A percentile compares a stretch with the other conserved stretches of the same genome.
Evolutionary conservation across 2,113 vertebrate species (phyloP).

Genomic region (Rhinogobius similis): DNA sequence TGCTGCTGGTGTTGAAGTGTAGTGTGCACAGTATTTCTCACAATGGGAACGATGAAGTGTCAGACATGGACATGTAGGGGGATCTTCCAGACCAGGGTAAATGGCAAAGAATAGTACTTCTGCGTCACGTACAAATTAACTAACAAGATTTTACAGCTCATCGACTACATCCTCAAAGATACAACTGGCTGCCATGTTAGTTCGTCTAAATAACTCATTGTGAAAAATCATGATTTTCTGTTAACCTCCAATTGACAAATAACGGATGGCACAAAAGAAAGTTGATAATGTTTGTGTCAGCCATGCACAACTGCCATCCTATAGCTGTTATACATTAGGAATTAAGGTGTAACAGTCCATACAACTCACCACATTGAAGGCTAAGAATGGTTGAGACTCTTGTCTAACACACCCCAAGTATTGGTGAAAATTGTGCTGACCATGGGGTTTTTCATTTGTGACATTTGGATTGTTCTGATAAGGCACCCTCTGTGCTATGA

Average conservation of each 20-base stretch:
- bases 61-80: neutral
- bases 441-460: no score
- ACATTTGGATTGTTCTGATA: no score
- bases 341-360: no score
- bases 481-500: no score
- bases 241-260: neutral
- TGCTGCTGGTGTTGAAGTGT: neutral
- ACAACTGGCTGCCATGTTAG: neutral
- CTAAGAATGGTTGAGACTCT: neutral
- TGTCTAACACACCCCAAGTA: neutral
- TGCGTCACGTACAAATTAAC: neutral
- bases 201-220: neutral
- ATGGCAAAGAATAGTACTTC: neutral
- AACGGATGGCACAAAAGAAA: neutral
- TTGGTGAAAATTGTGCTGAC: neutral
- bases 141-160: no score
- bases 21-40: neutral
- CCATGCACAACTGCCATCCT: neutral
- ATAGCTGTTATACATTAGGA: no score
- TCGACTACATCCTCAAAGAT: neutral
- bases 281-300: neutral
- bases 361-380: neutral
- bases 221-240: neutral
- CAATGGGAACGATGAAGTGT: neutral
- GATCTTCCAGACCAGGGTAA: no score